phyloP scores from a whole-genome alignment of 2,888 invertebrate species.

The Salpingus planirostris region DNA sequence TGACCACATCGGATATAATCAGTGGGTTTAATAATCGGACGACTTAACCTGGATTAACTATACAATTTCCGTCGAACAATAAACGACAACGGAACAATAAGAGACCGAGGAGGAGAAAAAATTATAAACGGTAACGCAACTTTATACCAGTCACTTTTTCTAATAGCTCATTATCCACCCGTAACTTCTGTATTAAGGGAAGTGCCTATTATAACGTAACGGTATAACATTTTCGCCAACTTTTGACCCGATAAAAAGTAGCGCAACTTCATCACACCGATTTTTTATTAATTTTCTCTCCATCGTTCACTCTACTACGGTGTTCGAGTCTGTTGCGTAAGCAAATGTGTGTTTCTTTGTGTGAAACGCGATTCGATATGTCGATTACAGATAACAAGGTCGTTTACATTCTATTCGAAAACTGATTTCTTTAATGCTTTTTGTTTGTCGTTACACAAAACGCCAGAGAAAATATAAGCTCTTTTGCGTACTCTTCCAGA shows the following conservation, averaged over 20 bases:
- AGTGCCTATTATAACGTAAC: too few species aligned
- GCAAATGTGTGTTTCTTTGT: slow-evolving; percentile 32
- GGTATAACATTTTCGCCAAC: too few species aligned
- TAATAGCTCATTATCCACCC: too few species aligned
- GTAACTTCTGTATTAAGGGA: too few species aligned
- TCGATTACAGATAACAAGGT: slow-evolving; percentile 35
- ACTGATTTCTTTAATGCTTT: slow-evolving; percentile 25
- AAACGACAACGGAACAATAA: too few species aligned
- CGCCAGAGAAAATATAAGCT: slow-evolving; percentile 4
- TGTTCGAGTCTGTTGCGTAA: slow-evolving; percentile 24
- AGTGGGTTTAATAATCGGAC: too few species aligned
- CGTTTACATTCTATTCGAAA: slow-evolving; percentile 34
- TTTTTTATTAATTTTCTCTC: slow-evolving; percentile 7
- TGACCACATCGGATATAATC: too few species aligned
- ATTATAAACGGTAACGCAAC: too few species aligned
- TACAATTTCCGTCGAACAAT: too few species aligned
- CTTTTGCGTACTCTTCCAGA: not conserved
- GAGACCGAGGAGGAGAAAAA: too few species aligned
- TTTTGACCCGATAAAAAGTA: slow-evolving; percentile 4
- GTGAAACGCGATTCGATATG: slow-evolving; percentile 30
- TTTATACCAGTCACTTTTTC: too few species aligned
- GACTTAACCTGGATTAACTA: slow-evolving; percentile 13
- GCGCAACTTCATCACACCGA: slow-evolving; percentile 3
- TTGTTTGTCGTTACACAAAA: slow-evolving; percentile 4
- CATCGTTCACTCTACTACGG: too few species aligned